Conservation (phyloP, 2,113 vertebrate species). For the Scomber scombrus region DNA sequence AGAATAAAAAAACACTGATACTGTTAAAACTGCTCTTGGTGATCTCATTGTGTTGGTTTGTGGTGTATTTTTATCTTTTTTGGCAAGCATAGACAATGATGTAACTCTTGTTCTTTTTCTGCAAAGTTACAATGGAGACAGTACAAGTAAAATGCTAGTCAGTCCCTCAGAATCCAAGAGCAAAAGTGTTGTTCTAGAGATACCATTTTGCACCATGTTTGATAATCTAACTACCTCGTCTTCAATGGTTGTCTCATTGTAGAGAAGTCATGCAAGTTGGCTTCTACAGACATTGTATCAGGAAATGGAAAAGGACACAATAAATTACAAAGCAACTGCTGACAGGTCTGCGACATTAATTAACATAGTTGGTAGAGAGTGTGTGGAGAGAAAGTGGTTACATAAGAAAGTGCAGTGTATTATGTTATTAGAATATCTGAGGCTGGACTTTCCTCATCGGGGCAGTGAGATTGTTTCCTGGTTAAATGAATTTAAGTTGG, state of each 20-base stretch:
- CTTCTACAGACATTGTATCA: neutral
- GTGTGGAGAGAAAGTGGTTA: no score
- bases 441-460: no score
- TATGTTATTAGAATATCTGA: no score
- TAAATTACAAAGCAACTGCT: no score
- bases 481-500: no score
- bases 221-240: neutral
- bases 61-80: constrained; percentile 26
- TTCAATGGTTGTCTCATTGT: neutral
- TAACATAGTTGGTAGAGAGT: neutral
- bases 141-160: no score
- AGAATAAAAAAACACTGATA: neutral
- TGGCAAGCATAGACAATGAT: neutral
- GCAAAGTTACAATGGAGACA: no score
- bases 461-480: no score
- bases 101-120: neutral
- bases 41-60: constrained; percentile 10
- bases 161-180: neutral
- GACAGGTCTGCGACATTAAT: neutral
- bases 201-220: neutral
- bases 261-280: neutral
- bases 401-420: no score
- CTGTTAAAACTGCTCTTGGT: constrained; percentile 16
- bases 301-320: neutral
- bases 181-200: neutral